phyloP scores from a whole-genome alignment of 2,888 invertebrate species.

The Byasa hedistus region DNA sequence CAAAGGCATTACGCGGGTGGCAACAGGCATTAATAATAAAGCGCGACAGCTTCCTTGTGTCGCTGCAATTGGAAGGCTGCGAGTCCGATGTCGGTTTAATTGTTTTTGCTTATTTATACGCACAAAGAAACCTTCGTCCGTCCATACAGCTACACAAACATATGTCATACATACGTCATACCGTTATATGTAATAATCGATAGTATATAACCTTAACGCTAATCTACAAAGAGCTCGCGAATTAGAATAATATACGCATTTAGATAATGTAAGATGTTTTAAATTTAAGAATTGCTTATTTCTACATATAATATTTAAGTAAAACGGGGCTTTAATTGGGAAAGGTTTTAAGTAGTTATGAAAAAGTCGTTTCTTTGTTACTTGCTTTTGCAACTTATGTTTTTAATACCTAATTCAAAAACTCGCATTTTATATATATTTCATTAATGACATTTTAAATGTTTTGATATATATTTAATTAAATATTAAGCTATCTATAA shows the following conservation, averaged over 20 bases:
- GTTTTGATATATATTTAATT: too few species aligned
- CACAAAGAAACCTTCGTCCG: slow-evolving; percentile 17
- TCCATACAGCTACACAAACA: background rate
- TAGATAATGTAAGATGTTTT: background rate
- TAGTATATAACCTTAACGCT: background rate
- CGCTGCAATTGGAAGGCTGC: slow-evolving; percentile 31
- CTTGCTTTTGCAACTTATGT: too few species aligned
- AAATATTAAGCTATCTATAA: too few species aligned
- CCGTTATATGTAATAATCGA: background rate
- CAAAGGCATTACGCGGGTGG: slow-evolving; percentile 35
- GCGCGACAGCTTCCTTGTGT: slow-evolving; percentile 39
- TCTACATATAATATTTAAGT: too few species aligned
- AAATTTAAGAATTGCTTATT: background rate
- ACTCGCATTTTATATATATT: too few species aligned
- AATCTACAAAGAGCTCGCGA: background rate
- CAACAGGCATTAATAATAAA: slow-evolving; percentile 40
- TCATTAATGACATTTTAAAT: too few species aligned
- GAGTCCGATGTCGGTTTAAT: slow-evolving; percentile 27
- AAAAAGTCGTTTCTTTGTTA: too few species aligned
- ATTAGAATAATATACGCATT: background rate
- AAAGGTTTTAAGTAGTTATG: too few species aligned
- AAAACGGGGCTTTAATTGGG: too few species aligned
- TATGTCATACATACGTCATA: background rate
- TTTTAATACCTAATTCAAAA: too few species aligned
- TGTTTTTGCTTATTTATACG: slow-evolving; percentile 25